A percentile compares a stretch with the other conserved stretches of the same genome.
These are phyloP conservation scores for Gallirallus australis DNA, from an alignment of 2,797 vertebrate genomes.

Conservation along the genomic window DNA sequence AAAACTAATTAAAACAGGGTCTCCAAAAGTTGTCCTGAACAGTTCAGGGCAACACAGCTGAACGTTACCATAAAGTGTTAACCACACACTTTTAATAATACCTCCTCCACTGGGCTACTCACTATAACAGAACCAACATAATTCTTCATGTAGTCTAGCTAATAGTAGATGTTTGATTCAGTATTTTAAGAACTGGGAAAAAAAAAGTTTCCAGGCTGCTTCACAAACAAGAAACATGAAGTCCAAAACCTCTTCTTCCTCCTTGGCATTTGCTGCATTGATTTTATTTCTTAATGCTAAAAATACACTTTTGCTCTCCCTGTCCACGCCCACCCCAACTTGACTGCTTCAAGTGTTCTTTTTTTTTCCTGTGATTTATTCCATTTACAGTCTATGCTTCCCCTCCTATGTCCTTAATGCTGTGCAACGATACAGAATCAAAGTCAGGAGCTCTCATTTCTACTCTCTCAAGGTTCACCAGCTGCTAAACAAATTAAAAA, in stretches of 20 bases:
- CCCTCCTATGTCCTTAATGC: neutral
- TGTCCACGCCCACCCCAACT: fast-evolving
- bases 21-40: neutral
- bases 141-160: neutral
- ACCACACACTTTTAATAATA: neutral
- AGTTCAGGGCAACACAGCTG: neutral
- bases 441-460: neutral
- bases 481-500: neutral
- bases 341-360: neutral
- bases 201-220: neutral
- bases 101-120: neutral
- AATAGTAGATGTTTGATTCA: neutral
- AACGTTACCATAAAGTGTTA: neutral
- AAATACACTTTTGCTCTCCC: neutral
- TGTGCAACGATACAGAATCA: neutral
- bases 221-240: neutral
- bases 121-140: neutral
- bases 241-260: neutral
- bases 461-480: neutral
- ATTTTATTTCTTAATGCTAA: neutral
- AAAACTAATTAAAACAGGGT: neutral
- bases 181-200: neutral
- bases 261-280: neutral
- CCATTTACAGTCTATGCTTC: neutral
- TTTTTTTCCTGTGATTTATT: neutral